These are phyloP conservation scores for Diabrotica virgifera DNA, from an alignment of 1,140 invertebrate species.

Conservation along the genomic window DNA sequence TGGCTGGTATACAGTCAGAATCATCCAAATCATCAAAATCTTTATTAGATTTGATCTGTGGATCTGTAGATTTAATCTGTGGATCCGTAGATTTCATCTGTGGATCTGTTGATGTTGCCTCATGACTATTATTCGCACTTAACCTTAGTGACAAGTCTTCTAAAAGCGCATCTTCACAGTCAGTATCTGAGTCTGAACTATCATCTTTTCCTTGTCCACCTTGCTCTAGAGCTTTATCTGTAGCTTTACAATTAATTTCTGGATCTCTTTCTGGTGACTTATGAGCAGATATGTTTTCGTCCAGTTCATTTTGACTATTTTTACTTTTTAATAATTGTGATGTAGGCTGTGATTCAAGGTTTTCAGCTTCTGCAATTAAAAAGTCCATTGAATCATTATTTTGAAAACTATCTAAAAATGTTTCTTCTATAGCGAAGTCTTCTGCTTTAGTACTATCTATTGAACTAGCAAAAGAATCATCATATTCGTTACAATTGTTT, in stretches of 20 bases:
- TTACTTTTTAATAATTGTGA: not conserved
- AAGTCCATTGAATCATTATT: constrained; percentile 34
- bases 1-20: constrained; percentile 29
- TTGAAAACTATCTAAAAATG: constrained; percentile 11
- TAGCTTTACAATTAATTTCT: not conserved
- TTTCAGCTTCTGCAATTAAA: constrained; percentile 21
- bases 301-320: not conserved
- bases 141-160: not conserved
- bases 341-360: not conserved
- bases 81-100: constrained; percentile 19
- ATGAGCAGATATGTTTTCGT: not conserved
- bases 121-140: not conserved
- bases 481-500: not conserved
- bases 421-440: not conserved
- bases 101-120: constrained; percentile 8
- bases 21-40: constrained; percentile 23
- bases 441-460: not conserved
- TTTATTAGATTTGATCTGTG: constrained; percentile 17
- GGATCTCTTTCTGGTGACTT: not conserved
- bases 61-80: constrained; percentile 20
- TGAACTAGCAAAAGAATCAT: constrained; percentile 1
- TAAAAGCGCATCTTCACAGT: constrained; percentile 8
- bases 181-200: constrained; percentile 22
- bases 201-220: constrained; percentile 4
- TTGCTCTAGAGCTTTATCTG: constrained; percentile 5